phyloP scores from a whole-genome alignment of 2,888 invertebrate genomes.

The Drosophila emarginata region DNA sequence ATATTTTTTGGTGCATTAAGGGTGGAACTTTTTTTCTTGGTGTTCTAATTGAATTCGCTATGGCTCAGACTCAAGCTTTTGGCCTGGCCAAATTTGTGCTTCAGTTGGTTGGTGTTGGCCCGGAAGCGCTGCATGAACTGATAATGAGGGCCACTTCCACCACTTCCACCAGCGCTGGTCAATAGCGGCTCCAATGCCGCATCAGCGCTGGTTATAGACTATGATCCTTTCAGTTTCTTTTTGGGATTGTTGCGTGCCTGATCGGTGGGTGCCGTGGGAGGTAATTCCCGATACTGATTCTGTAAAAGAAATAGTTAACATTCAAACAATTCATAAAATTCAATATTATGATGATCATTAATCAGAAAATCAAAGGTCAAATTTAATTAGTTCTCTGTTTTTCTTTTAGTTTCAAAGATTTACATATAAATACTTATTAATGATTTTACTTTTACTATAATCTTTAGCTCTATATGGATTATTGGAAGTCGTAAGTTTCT shows the following conservation, averaged over 20 bases:
- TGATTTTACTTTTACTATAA: no score
- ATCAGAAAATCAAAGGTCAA: no score
- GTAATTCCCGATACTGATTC: constrained; percentile 81
- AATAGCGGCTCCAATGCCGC: constrained; percentile 62
- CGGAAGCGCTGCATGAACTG: constrained; percentile 80
- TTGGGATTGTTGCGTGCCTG: constrained; percentile 79
- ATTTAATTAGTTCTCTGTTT: no score
- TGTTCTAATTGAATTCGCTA: constrained; percentile 54
- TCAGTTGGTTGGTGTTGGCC: constrained; percentile 76
- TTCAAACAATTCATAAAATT: no score
- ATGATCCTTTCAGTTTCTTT: constrained; percentile 81
- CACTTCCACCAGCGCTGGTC: constrained; percentile 49
- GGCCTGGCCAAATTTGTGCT: constrained; percentile 72
- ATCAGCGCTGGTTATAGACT: constrained; percentile 79
- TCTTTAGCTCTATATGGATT: no score
- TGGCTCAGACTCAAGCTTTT: constrained; percentile 70
- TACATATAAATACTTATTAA: no score
- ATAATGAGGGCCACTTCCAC: constrained; percentile 55
- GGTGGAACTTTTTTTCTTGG: constrained; percentile 27
- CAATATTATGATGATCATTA: no score
- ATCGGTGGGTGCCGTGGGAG: constrained; percentile 76
- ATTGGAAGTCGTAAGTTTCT: no score
- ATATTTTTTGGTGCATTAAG: constrained; percentile 19
- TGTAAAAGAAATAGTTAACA: constrained; percentile 33
- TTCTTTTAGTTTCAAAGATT: no score